Evolutionary conservation across 2,113 vertebrate genomes (phyloP), one percentile per base, ranked within the genome.

Genomic region (Zeus faber): DNA sequence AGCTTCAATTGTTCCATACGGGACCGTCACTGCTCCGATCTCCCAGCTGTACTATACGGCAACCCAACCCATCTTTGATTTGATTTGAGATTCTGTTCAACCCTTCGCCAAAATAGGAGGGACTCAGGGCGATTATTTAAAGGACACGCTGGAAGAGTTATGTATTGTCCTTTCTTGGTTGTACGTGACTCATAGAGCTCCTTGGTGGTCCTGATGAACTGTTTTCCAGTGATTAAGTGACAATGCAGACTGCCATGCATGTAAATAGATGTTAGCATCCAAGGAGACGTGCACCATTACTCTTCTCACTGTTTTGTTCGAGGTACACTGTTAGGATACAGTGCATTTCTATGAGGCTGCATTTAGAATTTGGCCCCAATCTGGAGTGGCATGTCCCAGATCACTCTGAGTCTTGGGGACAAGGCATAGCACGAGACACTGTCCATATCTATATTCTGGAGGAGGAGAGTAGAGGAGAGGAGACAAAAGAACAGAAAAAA

Each of bases 291-390:
- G 18, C 39, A 41, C 39, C 33, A n/a, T 11, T 14, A 22, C 43
- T 14, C 21, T 5, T 11, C 18, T 10, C 41, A 44, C 10, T 20
- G n/a, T 48, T 48, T 48, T 48, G 24, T 27, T 10, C 3, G 17
- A n/a, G 46, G 46, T 24, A 29, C 29, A 14, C n/a, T 70, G 62
- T 57, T 44, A 64, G 65, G 62, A 47, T 24, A 39, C 27, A 31
- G 39, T 41, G 62, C 70, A 65, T 54, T 65, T 72, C 49, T 65
- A 40, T 48, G 63, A 55, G 47, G 47, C 54, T 52, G 64, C 49
- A 51, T 62, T 77, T 74, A 65, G 62, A 58, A 63, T 53, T n/a
- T 55, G 70, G 52, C 63, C 58, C 62, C 79, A 82, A 82, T 76
- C 72, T 54, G 61, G 21, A 44, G 10, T 20, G 48, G 20, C 51